These are phyloP conservation scores for Trichonephila clavata DNA, from an alignment of 1,140 invertebrate species.

Conservation along the genomic window DNA sequence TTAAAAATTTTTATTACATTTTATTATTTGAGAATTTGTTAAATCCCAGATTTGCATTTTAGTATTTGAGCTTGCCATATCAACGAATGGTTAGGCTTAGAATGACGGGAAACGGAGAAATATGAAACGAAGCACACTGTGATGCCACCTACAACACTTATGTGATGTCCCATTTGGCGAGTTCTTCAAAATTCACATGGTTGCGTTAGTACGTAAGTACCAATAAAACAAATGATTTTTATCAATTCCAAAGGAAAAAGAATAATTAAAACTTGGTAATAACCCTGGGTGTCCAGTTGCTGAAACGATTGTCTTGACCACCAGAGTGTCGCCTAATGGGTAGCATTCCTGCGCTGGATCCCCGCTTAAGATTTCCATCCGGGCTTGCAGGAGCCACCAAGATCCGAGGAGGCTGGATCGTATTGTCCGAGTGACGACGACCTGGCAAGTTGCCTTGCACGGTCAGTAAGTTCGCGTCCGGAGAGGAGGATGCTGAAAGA, in stretches of 20 bases:
- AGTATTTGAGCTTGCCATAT: too few relatives aligned
- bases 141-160: too few relatives aligned
- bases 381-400: slow-evolving; percentile 79
- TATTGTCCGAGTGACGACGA: slow-evolving; percentile 93
- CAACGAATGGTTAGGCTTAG: too few relatives aligned
- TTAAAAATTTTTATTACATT: too few relatives aligned
- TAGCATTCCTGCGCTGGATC: slow-evolving; percentile 86
- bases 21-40: too few relatives aligned
- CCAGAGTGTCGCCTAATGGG: slow-evolving; percentile 93
- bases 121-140: too few relatives aligned
- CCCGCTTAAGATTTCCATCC: slow-evolving; percentile 89
- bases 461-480: slow-evolving; percentile 92
- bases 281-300: slow-evolving; percentile 77
- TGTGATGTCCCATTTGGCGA: too few relatives aligned
- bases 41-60: too few relatives aligned
- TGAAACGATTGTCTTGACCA: slow-evolving; percentile 90
- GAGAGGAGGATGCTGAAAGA: slow-evolving; percentile 86
- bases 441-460: slow-evolving; percentile 89
- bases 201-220: too few relatives aligned
- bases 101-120: too few relatives aligned
- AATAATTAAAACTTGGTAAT: slow-evolving; percentile 14
- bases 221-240: too few relatives aligned
- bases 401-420: slow-evolving; percentile 90
- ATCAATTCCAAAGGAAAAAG: background rate
- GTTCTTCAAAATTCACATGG: too few relatives aligned